phyloP scores from a whole-genome alignment of 1,140 invertebrate genomes.

The Andrena cerasifolii region DNA sequence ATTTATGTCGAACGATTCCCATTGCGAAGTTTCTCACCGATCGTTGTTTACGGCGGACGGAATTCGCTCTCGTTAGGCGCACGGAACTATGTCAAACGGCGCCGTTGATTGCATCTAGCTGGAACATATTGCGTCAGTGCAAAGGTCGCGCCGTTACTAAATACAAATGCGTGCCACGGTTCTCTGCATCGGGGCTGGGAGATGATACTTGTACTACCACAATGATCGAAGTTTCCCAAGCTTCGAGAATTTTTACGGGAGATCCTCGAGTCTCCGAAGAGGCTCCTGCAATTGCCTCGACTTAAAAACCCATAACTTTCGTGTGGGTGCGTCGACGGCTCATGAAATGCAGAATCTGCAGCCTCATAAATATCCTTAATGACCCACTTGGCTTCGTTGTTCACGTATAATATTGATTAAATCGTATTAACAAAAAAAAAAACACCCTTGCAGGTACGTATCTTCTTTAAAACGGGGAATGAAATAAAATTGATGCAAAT shows the following conservation, averaged over 20 bases:
- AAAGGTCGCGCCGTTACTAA: neutral
- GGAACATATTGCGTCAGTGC: neutral
- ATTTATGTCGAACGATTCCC: conserved; percentile 15
- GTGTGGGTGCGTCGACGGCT: neutral
- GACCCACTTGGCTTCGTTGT: neutral
- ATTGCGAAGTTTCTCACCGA: neutral
- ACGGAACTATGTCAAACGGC: neutral
- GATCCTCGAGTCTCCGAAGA: neutral
- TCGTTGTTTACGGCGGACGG: neutral
- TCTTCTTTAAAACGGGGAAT: too few relatives aligned
- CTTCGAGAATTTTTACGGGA: neutral
- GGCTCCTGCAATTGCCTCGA: neutral
- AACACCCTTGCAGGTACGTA: too few relatives aligned
- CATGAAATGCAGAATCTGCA: neutral
- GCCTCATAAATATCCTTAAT: neutral
- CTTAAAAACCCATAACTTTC: conserved; percentile 1
- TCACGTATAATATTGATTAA: too few relatives aligned
- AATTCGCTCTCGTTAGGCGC: neutral
- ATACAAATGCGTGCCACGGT: neutral
- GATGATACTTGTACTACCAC: neutral
- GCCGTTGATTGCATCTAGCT: neutral
- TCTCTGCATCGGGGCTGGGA: neutral
- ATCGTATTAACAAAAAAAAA: too few relatives aligned
- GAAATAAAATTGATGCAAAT: too few relatives aligned
- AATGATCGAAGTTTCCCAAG: neutral